Evolutionary conservation across 2,888 invertebrate species (phyloP), one percentile per base, ranked within the genome.

Genomic region (Parnassius mnemosyne): DNA sequence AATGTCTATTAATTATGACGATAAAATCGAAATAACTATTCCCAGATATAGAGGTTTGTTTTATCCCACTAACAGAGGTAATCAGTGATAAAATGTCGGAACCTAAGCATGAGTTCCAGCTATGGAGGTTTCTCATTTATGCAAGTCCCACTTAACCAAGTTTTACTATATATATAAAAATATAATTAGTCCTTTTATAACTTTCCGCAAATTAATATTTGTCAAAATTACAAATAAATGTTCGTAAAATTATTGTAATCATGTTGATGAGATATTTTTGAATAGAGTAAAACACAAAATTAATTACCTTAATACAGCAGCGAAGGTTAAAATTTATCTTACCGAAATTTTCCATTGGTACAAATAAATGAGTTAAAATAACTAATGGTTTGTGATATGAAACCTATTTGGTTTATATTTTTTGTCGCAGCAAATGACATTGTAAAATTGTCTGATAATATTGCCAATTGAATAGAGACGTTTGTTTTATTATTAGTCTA

Each of bases 331-430:
- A 46, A 46, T 54, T 44, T 53, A 58, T 58, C 44, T 54, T 34
- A 10, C 47, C n/a, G 9, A 55, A 62, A 59, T 59, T 59, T 63
- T 63, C 63, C 59, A 59, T 56, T 59, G 54, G 42, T 54, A 49
- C 46, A 53, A 53, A 34, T 54, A 49, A 13, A 13, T 54, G 42
- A 53, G 54, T 52, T 46, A n/a, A 52, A 63, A 59, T 59, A 59
- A 63, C 43, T 55, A 63, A 63, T 59, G 42, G 42, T n/a, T 56
- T 52, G n/a, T 59, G 47, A 56, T 63, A 63, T 63, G 55, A 55
- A 58, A 57, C 34, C 13, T 50, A 57, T 57, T 62, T n/a, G 9
- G 20, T 53, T 25, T 50, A 50, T 44, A 59, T 55, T 63, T 55
- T 58, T 25, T 54, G 10, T 50, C 11, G n/a, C 43, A 34, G 34